phyloP scores from a whole-genome alignment of 2,888 invertebrate genomes.

The Drosophila suboccidentalis region DNA sequence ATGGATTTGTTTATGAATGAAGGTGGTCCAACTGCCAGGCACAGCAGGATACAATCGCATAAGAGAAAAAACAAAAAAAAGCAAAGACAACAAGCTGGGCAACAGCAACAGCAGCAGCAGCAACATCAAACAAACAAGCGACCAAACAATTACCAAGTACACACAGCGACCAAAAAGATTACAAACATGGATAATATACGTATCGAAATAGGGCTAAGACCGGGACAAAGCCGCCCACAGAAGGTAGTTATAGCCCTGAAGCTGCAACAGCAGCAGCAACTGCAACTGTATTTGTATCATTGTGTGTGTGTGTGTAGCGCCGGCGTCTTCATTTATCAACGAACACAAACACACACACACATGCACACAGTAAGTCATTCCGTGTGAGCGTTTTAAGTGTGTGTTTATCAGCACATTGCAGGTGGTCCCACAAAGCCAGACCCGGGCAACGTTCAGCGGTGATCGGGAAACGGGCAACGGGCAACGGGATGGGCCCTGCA shows the following conservation, averaged over 20 bases:
- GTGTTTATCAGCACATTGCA: constrained; percentile 80
- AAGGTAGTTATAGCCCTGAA: constrained; percentile 32
- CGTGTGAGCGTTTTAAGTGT: constrained; percentile 28
- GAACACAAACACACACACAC: constrained; percentile 17
- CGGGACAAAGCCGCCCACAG: constrained; percentile 38
- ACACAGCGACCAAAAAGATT: constrained; percentile 33
- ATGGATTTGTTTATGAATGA: constrained; percentile 68
- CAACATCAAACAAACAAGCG: constrained; percentile 59
- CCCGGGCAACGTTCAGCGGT: constrained; percentile 15
- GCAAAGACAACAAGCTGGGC: constrained; percentile 27
- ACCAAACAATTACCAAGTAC: constrained; percentile 44
- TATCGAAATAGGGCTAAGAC: constrained; percentile 43
- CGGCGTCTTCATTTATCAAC: constrained; percentile 78
- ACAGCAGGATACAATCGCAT: constrained; percentile 74
- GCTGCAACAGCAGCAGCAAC: constrained; percentile 28
- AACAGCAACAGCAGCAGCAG: constrained; percentile 4
- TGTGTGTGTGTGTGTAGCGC: constrained; percentile 60
- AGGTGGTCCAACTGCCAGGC: constrained; percentile 48
- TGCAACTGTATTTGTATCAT: constrained; percentile 26
- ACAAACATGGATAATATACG: constrained; percentile 39
- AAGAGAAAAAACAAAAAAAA: constrained; percentile 41
- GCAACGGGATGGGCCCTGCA: constrained; percentile 44
- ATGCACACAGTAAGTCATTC: not conserved
- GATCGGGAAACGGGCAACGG: constrained; percentile 7
- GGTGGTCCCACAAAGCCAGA: constrained; percentile 66